phyloP scores from a whole-genome alignment of 2,888 invertebrate genomes.

The Spodoptera littoralis region DNA sequence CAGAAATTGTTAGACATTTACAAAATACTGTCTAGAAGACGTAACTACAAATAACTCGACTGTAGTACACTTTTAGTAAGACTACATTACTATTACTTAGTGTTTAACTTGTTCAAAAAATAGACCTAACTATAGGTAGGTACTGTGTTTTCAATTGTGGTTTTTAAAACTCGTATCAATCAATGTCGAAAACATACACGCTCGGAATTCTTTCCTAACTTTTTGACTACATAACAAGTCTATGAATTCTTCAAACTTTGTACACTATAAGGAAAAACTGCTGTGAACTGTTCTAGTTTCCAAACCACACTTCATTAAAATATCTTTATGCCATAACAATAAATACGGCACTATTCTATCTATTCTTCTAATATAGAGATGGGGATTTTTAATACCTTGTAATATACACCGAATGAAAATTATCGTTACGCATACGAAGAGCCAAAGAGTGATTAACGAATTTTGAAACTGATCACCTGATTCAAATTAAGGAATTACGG shows the following conservation, averaged over 20 bases:
- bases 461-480: constrained; percentile 2
- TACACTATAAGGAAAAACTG: constrained; percentile 2
- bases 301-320: neutral
- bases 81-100: neutral
- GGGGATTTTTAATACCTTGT: neutral
- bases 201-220: constrained; percentile 27
- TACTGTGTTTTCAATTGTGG: constrained; percentile 13
- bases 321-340: constrained; percentile 1
- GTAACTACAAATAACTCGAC: too few species aligned
- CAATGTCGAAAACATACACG: constrained; percentile 16
- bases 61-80: too few species aligned
- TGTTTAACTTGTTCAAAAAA: constrained; percentile 12
- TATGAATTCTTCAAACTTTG: constrained; percentile 13
- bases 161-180: constrained; percentile 24
- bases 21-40: too few species aligned
- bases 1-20: too few species aligned
- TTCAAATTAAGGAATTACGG: constrained; percentile 3
- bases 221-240: constrained; percentile 20
- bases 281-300: constrained; percentile 2
- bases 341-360: neutral
- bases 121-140: constrained; percentile 3
- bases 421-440: neutral
- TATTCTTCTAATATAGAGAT: too few species aligned
- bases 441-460: neutral
- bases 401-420: neutral